Conservation (phyloP, 2,888 invertebrate genomes). For the Unio pictorum region DNA sequence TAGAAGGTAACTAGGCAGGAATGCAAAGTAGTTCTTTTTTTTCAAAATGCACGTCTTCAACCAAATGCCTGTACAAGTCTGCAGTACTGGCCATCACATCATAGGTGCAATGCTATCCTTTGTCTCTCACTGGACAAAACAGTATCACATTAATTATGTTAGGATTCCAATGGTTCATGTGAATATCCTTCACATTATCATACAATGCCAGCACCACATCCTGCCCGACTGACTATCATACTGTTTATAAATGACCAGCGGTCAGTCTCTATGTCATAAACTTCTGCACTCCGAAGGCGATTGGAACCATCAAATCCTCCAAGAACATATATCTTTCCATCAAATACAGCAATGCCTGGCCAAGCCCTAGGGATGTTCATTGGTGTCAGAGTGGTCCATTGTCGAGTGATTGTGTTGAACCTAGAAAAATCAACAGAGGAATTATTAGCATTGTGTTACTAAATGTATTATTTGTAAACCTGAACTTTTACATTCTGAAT, state of each 20-base stretch:
- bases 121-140: too few relatives aligned
- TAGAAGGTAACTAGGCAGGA: too few relatives aligned
- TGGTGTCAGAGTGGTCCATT: constrained; percentile 64
- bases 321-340: constrained; percentile 72
- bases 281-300: constrained; percentile 92
- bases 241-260: constrained; percentile 86
- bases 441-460: background rate
- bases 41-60: too few relatives aligned
- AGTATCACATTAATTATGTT: too few relatives aligned
- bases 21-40: too few relatives aligned
- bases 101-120: too few relatives aligned
- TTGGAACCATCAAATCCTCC: constrained; percentile 97
- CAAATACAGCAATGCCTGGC: constrained; percentile 65
- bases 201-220: constrained; percentile 89
- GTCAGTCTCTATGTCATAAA: constrained; percentile 84
- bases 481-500: background rate
- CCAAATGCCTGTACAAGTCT: too few relatives aligned
- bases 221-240: constrained; percentile 90
- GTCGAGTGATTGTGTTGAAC: constrained; percentile 64
- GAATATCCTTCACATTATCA: constrained; percentile 15
- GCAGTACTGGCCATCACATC: too few relatives aligned
- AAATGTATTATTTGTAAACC: background rate
- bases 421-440: constrained; percentile 36
- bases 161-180: too few relatives aligned
- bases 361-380: constrained; percentile 69